Conservation (phyloP, 2,797 vertebrate species). For the Erethizon dorsatum region DNA sequence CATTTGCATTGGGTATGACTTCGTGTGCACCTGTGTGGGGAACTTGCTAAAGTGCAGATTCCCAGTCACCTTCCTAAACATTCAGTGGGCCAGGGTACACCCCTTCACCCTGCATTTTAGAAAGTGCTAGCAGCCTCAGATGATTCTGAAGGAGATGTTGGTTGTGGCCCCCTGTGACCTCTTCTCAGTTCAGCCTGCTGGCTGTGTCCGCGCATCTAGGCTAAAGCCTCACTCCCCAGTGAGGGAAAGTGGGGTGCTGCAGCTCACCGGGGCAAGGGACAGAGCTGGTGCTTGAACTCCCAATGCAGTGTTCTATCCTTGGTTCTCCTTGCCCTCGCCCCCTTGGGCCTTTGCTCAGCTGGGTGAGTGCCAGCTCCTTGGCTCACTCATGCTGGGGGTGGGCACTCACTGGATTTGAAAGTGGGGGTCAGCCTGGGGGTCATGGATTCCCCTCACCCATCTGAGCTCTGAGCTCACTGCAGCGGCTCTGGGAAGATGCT, state of each 20-base stretch:
- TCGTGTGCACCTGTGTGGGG: background rate
- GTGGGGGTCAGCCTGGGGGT: background rate
- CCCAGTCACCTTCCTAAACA: background rate
- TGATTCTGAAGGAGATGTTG: background rate
- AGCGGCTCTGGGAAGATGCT: background rate
- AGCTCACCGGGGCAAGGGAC: background rate
- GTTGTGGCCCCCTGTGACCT: background rate
- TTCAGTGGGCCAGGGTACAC: background rate
- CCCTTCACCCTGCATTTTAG: background rate
- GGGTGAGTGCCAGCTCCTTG: background rate
- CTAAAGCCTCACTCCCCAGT: background rate
- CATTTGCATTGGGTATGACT: background rate
- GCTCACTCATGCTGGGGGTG: background rate
- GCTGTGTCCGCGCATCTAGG: background rate
- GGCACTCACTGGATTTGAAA: background rate
- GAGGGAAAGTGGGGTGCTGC: background rate
- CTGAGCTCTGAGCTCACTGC: background rate
- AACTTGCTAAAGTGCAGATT: background rate
- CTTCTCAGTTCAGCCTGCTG: background rate
- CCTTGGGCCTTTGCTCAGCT: background rate
- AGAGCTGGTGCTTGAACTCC: background rate
- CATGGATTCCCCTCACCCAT: background rate
- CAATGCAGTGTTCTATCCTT: fast-evolving
- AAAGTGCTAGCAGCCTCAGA: background rate
- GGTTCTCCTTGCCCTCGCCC: no score